Conservation (phyloP, 2,797 vertebrate genomes). For the Hyperoplus lanceolatus region DNA sequence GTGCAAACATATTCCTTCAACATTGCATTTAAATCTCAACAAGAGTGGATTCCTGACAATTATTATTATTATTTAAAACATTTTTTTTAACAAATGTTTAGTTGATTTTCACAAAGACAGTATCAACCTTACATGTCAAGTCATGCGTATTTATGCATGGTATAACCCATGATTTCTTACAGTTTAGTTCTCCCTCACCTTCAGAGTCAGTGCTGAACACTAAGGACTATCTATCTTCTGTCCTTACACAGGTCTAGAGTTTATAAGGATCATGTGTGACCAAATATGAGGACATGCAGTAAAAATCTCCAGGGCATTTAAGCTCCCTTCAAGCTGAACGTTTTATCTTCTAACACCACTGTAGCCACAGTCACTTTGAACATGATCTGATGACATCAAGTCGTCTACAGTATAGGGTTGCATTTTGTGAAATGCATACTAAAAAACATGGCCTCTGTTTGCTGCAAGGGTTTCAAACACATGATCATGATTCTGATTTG, state of each 20-base stretch:
- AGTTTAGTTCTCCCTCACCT: background rate
- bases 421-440: constrained; percentile 9
- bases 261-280: constrained; percentile 27
- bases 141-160: background rate
- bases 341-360: constrained; percentile 8
- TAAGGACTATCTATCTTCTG: background rate
- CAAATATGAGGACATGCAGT: constrained; percentile 40
- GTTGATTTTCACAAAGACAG: background rate
- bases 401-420: background rate
- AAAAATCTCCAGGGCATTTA: background rate
- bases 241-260: constrained; percentile 19
- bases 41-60: background rate
- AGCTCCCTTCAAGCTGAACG: constrained; percentile 18
- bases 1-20: background rate
- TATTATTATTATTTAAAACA: background rate
- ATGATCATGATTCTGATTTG: background rate
- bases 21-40: background rate
- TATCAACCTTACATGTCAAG: background rate
- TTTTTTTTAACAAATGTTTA: background rate
- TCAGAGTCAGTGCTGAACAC: background rate
- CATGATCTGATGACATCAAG: constrained; percentile 23
- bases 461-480: background rate
- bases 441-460: constrained; percentile 6
- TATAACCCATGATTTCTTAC: background rate
- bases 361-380: constrained; percentile 26